Percentiles rank a stretch among this genome's conserved stretches.
Conservation (phyloP, 1,140 invertebrate genomes). For the Musca vetustissima region DNA sequence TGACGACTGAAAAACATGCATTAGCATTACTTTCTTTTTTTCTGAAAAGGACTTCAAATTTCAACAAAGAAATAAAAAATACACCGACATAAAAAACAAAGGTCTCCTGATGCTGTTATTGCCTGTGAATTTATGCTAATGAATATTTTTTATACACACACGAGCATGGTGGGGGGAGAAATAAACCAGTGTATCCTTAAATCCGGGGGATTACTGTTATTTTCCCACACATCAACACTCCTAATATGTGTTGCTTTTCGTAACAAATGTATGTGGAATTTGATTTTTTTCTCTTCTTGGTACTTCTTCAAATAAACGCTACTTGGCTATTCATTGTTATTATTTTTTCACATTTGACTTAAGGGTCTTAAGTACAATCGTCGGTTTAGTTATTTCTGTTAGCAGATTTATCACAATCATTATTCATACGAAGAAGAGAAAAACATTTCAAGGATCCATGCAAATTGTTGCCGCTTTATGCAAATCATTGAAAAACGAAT, state of each 20-base stretch:
- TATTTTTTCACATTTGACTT: background rate
- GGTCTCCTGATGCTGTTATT: background rate
- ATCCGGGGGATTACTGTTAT: too few relatives aligned
- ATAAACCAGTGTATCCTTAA: too few relatives aligned
- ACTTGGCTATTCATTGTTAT: background rate
- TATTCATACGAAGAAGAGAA: too few relatives aligned
- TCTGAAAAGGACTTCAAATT: constrained; percentile 11
- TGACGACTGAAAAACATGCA: background rate
- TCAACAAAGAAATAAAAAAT: background rate
- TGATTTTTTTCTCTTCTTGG: background rate
- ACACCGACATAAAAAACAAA: background rate
- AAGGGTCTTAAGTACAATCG: constrained; percentile 7
- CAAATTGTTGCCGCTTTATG: too few relatives aligned
- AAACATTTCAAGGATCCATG: too few relatives aligned
- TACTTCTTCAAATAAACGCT: too few relatives aligned
- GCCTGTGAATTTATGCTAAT: constrained; percentile 10
- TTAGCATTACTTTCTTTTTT: background rate
- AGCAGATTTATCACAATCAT: too few relatives aligned
- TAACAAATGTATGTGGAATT: constrained; percentile 9
- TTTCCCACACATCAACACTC: too few relatives aligned
- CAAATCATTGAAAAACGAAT: too few relatives aligned
- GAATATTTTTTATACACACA: background rate
- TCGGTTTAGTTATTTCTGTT: background rate
- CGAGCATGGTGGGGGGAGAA: too few relatives aligned
- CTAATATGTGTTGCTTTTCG: background rate